phyloP scores from a whole-genome alignment of 2,113 vertebrate genomes.

The Dicaeum eximium region DNA sequence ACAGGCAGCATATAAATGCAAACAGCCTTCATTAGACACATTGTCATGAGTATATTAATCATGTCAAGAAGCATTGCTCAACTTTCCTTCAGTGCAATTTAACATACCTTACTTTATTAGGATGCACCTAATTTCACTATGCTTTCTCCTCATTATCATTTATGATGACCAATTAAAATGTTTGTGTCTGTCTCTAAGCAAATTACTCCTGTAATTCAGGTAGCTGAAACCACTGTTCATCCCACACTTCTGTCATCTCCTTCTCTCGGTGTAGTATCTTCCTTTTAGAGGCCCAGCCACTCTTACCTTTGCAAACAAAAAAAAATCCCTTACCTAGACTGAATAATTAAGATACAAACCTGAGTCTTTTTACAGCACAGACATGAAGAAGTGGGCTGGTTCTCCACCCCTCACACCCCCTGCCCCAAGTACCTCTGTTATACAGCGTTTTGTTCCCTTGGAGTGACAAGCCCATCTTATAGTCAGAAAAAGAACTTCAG shows the following conservation, averaged over 20 bases:
- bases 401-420: background rate
- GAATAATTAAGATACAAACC: background rate
- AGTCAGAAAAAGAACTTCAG: background rate
- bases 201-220: slow-evolving; percentile 8
- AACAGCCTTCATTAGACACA: slow-evolving; percentile 46
- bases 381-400: background rate
- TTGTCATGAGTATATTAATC: slow-evolving; percentile 51
- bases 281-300: background rate
- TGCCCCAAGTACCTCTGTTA: rapidly evolving
- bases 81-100: slow-evolving; percentile 39
- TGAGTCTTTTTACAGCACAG: background rate
- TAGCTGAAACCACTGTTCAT: background rate
- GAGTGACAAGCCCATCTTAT: background rate
- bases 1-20: slow-evolving; percentile 37
- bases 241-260: background rate
- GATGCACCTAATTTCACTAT: slow-evolving; percentile 51
- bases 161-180: slow-evolving; percentile 57
- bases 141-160: slow-evolving; percentile 53
- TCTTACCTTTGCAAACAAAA: background rate
- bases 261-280: background rate
- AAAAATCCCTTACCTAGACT: background rate
- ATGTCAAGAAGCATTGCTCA: slow-evolving; percentile 17
- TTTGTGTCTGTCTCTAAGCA: slow-evolving; percentile 26
- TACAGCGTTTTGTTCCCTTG: background rate
- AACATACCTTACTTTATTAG: slow-evolving; percentile 48